A percentile compares a stretch with the other conserved stretches of the same genome.
phyloP scores from a whole-genome alignment of 2,888 invertebrate species.

The Ormyrus nitidulus region DNA sequence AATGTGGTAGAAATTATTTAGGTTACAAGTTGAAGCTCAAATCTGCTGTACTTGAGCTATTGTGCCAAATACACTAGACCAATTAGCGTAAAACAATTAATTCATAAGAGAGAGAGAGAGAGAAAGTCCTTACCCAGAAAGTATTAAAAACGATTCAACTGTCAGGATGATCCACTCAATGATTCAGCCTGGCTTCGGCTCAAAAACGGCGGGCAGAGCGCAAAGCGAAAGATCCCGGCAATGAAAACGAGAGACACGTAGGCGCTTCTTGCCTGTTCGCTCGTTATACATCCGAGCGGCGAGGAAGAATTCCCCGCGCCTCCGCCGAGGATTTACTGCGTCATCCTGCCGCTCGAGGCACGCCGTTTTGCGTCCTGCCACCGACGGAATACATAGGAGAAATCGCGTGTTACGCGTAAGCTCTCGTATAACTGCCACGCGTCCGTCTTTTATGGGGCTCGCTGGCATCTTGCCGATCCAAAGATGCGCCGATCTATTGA shows the following conservation, averaged over 20 bases:
- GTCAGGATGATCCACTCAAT: not conserved
- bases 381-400: not conserved
- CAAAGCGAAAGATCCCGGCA: too few relatives aligned
- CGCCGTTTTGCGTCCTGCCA: not conserved
- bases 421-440: constrained; percentile 3
- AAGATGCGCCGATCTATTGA: too few relatives aligned
- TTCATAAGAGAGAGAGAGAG: too few relatives aligned
- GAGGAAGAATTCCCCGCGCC: constrained; percentile 20
- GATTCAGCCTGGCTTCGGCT: not conserved
- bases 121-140: not conserved
- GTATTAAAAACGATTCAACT: not conserved
- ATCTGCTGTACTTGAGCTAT: too few relatives aligned
- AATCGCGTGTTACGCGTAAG: not conserved
- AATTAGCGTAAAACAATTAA: too few relatives aligned
- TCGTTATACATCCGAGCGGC: constrained; percentile 40
- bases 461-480: too few relatives aligned
- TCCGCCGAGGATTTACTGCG: constrained; percentile 8
- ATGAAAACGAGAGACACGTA: not conserved
- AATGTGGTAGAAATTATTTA: too few relatives aligned
- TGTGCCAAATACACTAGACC: too few relatives aligned
- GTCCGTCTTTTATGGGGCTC: too few relatives aligned
- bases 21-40: too few relatives aligned
- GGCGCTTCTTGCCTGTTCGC: constrained; percentile 20
- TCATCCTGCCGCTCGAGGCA: not conserved
- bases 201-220: too few relatives aligned